These are phyloP conservation scores for Halisarca cf. caerulea DNA, from an alignment of 37 sponge, comb jelly and placozoan species.

Conservation along the genomic window DNA sequence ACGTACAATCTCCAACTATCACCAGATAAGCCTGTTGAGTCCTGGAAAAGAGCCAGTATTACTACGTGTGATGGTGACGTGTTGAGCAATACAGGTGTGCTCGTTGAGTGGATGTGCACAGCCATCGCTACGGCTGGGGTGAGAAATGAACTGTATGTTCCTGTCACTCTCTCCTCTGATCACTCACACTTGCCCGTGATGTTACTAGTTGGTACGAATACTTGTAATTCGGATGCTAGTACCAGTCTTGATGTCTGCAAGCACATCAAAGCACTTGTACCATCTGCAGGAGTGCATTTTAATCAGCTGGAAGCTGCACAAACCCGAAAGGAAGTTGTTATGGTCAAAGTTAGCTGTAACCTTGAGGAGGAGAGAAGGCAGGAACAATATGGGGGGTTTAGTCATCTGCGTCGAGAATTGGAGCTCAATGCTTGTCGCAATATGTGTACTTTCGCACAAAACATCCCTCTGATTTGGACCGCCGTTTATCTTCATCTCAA, in stretches of 20 bases:
- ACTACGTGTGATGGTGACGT: not conserved
- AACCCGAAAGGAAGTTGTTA: not conserved
- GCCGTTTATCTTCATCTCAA: not conserved
- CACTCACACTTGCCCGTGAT: conserved; percentile 23
- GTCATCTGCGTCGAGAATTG: not conserved
- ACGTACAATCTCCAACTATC: not conserved
- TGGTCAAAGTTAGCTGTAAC: not conserved
- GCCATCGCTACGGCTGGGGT: not conserved
- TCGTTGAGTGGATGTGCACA: conserved; percentile 10
- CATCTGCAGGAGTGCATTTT: not conserved
- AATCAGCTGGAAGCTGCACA: not conserved
- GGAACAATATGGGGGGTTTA: not conserved
- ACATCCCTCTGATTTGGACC: not conserved
- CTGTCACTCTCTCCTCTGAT: not conserved
- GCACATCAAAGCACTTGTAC: not conserved
- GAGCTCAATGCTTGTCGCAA: not conserved
- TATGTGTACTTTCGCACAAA: conserved; percentile 4
- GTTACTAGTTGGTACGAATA: not conserved
- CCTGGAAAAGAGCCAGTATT: not conserved
- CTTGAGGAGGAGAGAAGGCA: not conserved
- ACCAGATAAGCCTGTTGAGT: not conserved
- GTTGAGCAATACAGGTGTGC: not conserved
- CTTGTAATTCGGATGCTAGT: too few relatives aligned
- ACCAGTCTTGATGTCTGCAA: not conserved
- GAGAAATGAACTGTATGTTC: not conserved